A percentile compares a stretch with the other conserved stretches of the same genome.
These are phyloP conservation scores for Axea sp. DNA, from an alignment of 2,888 invertebrate genomes.

Conservation along the genomic window DNA sequence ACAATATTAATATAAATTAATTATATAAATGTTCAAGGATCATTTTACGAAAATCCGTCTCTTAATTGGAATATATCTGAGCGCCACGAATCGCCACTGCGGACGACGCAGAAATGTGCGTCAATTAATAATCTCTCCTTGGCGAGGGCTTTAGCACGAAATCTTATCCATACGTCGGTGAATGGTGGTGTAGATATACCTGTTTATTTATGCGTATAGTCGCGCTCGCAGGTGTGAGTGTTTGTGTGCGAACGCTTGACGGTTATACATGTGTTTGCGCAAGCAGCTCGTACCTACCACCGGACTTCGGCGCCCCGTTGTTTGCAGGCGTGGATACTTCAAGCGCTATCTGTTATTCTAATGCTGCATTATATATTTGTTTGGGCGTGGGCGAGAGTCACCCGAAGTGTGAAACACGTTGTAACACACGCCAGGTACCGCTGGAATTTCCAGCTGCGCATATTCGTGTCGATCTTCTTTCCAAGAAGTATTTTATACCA, in stretches of 20 bases:
- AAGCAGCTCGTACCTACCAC: slow-evolving; percentile 38
- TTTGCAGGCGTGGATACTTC: slow-evolving; percentile 75
- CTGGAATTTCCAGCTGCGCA: slow-evolving; percentile 68
- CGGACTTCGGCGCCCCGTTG: slow-evolving; percentile 71
- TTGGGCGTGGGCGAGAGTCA: slow-evolving; percentile 73
- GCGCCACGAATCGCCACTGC: slow-evolving; percentile 58
- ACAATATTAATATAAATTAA: slow-evolving; percentile 44
- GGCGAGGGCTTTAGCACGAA: slow-evolving; percentile 60
- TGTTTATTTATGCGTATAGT: slow-evolving; percentile 60
- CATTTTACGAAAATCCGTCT: slow-evolving; percentile 57
- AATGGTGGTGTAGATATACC: slow-evolving; percentile 59
- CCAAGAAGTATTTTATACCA: slow-evolving; percentile 41
- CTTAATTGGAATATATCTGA: slow-evolving; percentile 60
- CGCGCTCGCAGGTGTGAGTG: slow-evolving; percentile 21
- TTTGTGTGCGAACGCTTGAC: slow-evolving; percentile 2
- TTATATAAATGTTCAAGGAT: slow-evolving; percentile 45
- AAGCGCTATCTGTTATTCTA: slow-evolving; percentile 78
- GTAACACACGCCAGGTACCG: slow-evolving; percentile 72
- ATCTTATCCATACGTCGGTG: slow-evolving; percentile 58
- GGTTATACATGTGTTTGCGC: slow-evolving; percentile 10
- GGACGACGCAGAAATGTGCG: slow-evolving; percentile 54
- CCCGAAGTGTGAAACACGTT: slow-evolving; percentile 77
- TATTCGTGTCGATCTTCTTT: slow-evolving; percentile 55
- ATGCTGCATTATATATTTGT: slow-evolving; percentile 77
- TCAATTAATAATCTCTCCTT: slow-evolving; percentile 59